phyloP scores from a whole-genome alignment of 2,113 vertebrate genomes.

The Sphaerodactylus townsendi region DNA sequence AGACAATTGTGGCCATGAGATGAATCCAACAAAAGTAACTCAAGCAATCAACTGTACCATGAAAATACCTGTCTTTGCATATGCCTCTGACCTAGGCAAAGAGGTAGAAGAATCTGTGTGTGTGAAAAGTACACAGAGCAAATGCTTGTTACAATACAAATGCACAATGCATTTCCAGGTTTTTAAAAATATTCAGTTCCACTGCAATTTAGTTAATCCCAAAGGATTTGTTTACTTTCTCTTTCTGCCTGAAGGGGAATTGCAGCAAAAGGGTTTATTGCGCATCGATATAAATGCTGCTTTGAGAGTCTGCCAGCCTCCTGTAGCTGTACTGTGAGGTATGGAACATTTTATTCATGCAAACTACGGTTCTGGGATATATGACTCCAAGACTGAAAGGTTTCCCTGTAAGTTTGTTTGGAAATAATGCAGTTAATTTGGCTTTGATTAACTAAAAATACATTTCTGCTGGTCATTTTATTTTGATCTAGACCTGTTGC shows the following conservation, averaged over 20 bases:
- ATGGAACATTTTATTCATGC: background rate
- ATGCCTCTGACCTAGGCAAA: background rate
- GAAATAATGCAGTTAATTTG: background rate
- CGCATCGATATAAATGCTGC: background rate
- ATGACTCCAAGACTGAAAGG: background rate
- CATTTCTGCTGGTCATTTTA: background rate
- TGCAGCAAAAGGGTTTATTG: slow-evolving; percentile 4
- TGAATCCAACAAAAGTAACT: background rate
- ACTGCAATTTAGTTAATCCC: slow-evolving; percentile 2
- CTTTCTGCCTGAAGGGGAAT: slow-evolving; percentile 11
- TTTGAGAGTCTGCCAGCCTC: background rate
- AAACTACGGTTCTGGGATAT: background rate
- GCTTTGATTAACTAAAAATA: background rate
- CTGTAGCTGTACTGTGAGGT: background rate
- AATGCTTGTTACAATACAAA: background rate
- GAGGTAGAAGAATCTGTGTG: background rate
- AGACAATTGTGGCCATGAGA: too few species aligned
- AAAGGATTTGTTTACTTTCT: slow-evolving; percentile 1
- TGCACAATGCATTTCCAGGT: slow-evolving; percentile 2
- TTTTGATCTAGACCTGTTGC: background rate
- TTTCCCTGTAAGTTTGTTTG: background rate
- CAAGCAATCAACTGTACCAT: background rate
- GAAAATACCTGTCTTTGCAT: background rate
- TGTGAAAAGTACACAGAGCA: slow-evolving; percentile 19
- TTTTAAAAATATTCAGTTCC: slow-evolving; percentile 16